Base-by-base conservation (phyloP, 2,797 vertebrate genomes). In the Pampus argenteus region DNA sequence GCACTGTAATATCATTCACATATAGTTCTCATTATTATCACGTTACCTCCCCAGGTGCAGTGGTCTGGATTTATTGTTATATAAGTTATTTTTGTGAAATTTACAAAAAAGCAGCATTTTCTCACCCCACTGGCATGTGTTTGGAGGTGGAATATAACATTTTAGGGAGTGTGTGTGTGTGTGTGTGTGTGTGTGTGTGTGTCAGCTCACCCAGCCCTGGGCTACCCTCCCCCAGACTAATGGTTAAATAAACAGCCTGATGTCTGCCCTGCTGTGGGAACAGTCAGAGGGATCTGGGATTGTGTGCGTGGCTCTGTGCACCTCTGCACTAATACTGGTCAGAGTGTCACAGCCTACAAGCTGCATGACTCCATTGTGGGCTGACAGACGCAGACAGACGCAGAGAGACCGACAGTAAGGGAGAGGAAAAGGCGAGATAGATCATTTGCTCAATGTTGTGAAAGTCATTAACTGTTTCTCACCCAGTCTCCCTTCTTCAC, bases 211-310 rank as follows among this genome's bases (percentile, higher is more conserved):
- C 61, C 74, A 60, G 48, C 50, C 65, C 76, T 23, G 51, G n/a
- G 49, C 60, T 77, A 79, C 74, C 83, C 71, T 81, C 77, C 81
- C 83, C 81, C 66, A 29, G 68, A 29, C 86, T 83, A 85, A 85
- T 81, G 69, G 81, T 87, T 92, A 90, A 89, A 88, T 87, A 91
- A 94, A 94, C 88, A 91, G 86, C 67, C 74, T 47, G 71, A 77
- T 86, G 81, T 88, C 81, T 71, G 82, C 73, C 75, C 74, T 75
- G 68, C 81, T 89, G 86, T 91, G 90, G 82, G 86, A 89, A 87
- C 80, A 78, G 73, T 73, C 78, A 28, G 38, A 73, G 71, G 62
- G 59, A 69, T 83, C 66, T 72, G 68, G 47, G 72, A 71, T 73
- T 66, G 69, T 78, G 65, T 59, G 79, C 74, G 70, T 73, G 38